These are phyloP conservation scores for Anolis sagrei DNA, from an alignment of 2,113 vertebrate species.

Conservation along the genomic window DNA sequence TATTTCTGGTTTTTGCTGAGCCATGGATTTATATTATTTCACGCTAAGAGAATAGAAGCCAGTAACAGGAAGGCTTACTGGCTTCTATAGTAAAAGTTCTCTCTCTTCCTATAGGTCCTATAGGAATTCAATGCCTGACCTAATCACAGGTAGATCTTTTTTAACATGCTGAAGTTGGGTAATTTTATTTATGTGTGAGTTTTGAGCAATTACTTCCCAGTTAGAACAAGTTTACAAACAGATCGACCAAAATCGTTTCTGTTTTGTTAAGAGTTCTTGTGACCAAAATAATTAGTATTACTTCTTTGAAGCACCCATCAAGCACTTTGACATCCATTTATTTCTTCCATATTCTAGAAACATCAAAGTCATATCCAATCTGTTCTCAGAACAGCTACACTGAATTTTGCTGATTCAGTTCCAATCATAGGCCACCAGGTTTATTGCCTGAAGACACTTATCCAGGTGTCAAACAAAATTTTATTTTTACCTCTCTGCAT, in stretches of 20 bases:
- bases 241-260: constrained; percentile 43
- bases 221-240: neutral
- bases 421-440: constrained; percentile 61
- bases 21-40: neutral
- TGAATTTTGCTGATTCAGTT: constrained; percentile 49
- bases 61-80: neutral
- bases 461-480: constrained; percentile 67
- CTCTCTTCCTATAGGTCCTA: neutral
- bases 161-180: neutral
- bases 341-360: constrained; percentile 50
- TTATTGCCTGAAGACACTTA: constrained; percentile 60
- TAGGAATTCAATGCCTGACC: neutral
- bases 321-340: constrained; percentile 48
- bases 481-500: constrained; percentile 64
- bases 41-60: neutral
- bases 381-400: constrained; percentile 46
- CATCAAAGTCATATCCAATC: constrained; percentile 63
- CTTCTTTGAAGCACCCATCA: constrained; percentile 58
- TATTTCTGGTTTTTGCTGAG: neutral
- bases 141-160: neutral
- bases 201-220: neutral
- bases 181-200: neutral
- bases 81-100: neutral
- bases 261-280: constrained; percentile 34
- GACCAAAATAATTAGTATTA: constrained; percentile 38